Evolutionary conservation across 2,888 invertebrate genomes (phyloP).

Genomic region (Choreutis nemorana): DNA sequence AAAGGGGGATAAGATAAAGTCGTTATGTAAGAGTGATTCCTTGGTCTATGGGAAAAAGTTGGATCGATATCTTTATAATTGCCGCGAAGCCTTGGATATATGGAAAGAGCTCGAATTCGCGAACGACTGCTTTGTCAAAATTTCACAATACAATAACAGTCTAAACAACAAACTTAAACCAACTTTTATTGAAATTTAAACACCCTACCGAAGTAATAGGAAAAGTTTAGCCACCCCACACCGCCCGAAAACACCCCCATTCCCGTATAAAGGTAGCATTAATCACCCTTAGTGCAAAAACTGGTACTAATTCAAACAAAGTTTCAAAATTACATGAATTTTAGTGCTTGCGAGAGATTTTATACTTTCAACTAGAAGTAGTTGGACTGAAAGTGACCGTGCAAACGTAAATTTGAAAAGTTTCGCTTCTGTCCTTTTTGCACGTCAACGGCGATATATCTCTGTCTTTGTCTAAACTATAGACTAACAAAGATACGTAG

Average conservation of each 20-base stretch:
- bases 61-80: no score
- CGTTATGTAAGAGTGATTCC: no score
- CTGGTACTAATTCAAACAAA: conserved; percentile 23
- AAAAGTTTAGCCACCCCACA: conserved; percentile 24
- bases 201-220: conserved; percentile 42
- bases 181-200: conserved; percentile 53
- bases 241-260: conserved; percentile 8
- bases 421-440: conserved; percentile 23
- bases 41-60: no score
- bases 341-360: no score
- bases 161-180: conserved; percentile 15
- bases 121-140: no score
- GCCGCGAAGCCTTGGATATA: conserved; percentile 19
- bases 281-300: conserved; percentile 28
- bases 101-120: conserved; percentile 23
- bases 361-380: no score
- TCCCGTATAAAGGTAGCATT: conserved; percentile 21
- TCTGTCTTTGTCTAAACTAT: conserved; percentile 16
- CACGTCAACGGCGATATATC: conserved; percentile 17
- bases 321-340: conserved; percentile 30
- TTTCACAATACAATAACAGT: conserved; percentile 34
- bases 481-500: conserved; percentile 14
- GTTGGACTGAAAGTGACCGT: conserved; percentile 21
- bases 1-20: no score
- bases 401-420: conserved; percentile 27